Base-by-base conservation (phyloP, 2,888 invertebrate species). In the Torymus tubicola region DNA sequence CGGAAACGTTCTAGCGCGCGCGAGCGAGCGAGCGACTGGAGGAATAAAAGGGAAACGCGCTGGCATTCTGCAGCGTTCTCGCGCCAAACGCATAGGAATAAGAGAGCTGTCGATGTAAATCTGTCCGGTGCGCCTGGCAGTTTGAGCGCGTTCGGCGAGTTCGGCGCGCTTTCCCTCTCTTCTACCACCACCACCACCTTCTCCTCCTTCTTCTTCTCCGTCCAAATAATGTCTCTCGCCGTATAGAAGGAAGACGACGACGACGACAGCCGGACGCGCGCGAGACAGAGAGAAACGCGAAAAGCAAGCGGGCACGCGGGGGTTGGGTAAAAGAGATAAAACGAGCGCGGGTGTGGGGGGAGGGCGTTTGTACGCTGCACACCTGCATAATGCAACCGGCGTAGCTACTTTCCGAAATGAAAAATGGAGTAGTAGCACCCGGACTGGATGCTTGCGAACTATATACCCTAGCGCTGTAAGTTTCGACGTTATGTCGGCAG, bases 361-460 rank as follows among this genome's bases (percentile, higher is more conserved):
- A 21, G 16, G 64, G 74, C 74, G 61, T 58, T 18, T 61, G 71
- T 52, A 52, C 63, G 75, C 53, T 76, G 31, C 31, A 58, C 81
- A 81, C 73, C 83, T 88, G 85, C 86, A 88, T 88, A 87, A 88
- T 88, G 85, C 85, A 88, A 80, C 78, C 83, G 76, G 82, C 83
- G 83, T 84, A 85, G 85, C 85, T 87, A 85, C 85, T 87, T 86
- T 80, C 82, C 84, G 81, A 86, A 88, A 86, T 88, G 88, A 87
- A 87, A 88, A 88, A 88, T 87, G 85, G 85, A n/a, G n/a, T n/a
- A 86, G 85, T 83, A 85, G 85, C 83, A 68, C 69, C 67, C 50
- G 71, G 57, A 8, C 31, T n/a, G n/a, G n/a, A n/a, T n/a, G 31
- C 3, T 8, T 8, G 31, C 31, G 3, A 31, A 8, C 31, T 31